A percentile compares a stretch with the other conserved stretches of the same genome.
Evolutionary conservation across 1,140 invertebrate species (phyloP).

Genomic region (Eufriesea mexicana): DNA sequence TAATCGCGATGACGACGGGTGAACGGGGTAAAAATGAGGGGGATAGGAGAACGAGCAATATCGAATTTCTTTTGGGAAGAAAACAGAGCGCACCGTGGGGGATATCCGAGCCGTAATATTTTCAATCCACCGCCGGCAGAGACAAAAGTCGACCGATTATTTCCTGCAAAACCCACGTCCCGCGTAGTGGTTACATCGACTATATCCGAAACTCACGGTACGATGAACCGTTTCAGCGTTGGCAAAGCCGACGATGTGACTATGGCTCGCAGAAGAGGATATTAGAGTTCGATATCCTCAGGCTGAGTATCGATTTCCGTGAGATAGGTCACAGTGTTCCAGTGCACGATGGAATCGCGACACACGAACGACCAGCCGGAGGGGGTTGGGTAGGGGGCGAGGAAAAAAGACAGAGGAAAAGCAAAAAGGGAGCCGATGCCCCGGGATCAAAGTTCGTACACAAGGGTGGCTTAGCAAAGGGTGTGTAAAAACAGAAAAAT

Average conservation of each 20-base stretch:
- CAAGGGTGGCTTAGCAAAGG: conserved; percentile 36
- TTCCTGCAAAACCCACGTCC: conserved; percentile 32
- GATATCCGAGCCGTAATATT: conserved; percentile 35
- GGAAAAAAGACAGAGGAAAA: neutral
- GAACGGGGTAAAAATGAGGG: too few relatives aligned
- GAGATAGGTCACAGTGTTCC: conserved; percentile 60
- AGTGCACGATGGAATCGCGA: conserved; percentile 48
- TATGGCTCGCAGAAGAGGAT: conserved; percentile 59
- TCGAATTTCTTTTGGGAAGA: conserved; percentile 14
- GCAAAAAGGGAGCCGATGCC: conserved; percentile 27
- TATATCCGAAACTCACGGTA: conserved; percentile 55
- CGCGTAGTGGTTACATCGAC: conserved; percentile 27
- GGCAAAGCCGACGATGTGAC: conserved; percentile 49
- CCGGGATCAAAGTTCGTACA: conserved; percentile 54
- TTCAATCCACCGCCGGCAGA: conserved; percentile 31
- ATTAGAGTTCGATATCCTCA: conserved; percentile 68
- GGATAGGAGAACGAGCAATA: neutral
- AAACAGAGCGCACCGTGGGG: conserved; percentile 5
- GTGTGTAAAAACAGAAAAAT: conserved; percentile 32
- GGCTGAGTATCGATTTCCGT: conserved; percentile 64
- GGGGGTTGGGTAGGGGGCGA: neutral
- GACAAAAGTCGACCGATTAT: conserved; percentile 49
- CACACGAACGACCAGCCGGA: neutral
- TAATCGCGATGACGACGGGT: too few relatives aligned
- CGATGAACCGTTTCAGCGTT: conserved; percentile 48